These are phyloP conservation scores for Phengaris arion DNA, from an alignment of 2,888 invertebrate species.

Conservation along the genomic window DNA sequence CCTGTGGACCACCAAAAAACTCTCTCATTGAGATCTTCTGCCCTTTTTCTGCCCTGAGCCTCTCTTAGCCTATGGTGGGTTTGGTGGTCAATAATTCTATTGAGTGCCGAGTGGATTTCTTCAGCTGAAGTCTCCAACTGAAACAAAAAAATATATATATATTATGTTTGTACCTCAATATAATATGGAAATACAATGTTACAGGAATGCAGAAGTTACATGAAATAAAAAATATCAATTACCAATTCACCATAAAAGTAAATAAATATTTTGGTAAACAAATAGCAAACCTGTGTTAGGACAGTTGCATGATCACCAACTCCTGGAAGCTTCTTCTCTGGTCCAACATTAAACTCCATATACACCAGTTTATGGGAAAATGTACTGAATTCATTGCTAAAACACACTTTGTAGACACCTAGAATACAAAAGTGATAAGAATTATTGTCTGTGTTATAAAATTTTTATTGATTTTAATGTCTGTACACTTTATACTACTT, in stretches of 20 bases:
- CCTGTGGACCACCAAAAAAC: constrained; percentile 96
- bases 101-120: constrained; percentile 93
- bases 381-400: constrained; percentile 99
- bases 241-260: background rate
- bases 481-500: too few relatives aligned
- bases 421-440: constrained; percentile 23
- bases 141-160: constrained; percentile 39
- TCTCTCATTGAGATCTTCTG: constrained; percentile 96
- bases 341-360: constrained; percentile 98
- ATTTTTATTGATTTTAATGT: too few relatives aligned
- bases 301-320: constrained; percentile 94
- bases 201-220: too few relatives aligned
- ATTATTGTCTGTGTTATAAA: background rate
- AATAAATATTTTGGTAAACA: constrained; percentile 4
- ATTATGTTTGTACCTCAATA: background rate
- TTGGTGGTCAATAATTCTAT: constrained; percentile 94
- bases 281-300: constrained; percentile 87
- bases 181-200: too few relatives aligned
- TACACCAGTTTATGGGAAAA: constrained; percentile 99
- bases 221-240: too few relatives aligned
- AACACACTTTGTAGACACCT: constrained; percentile 93
- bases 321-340: constrained; percentile 91
- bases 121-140: constrained; percentile 96
- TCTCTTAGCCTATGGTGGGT: constrained; percentile 97
- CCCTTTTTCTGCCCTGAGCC: constrained; percentile 95